Evolutionary conservation across 2,888 invertebrate species (phyloP).

Genomic region (Marronus borbonicus): DNA sequence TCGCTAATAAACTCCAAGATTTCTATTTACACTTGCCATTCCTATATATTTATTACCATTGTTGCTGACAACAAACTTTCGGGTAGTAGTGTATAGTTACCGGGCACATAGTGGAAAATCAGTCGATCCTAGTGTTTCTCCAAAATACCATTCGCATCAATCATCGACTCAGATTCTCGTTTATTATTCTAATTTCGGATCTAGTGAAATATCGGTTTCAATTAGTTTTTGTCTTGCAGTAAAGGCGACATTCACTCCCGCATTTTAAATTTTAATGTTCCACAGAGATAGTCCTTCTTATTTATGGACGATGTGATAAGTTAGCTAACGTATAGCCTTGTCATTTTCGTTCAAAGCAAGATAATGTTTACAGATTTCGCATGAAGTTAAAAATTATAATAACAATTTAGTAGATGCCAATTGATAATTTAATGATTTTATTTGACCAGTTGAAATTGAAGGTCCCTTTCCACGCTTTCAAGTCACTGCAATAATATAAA

Average conservation of each 20-base stretch:
- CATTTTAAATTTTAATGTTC: constrained; percentile 35
- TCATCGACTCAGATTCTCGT: constrained; percentile 60
- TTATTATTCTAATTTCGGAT: constrained; percentile 63
- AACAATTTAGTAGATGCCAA: background rate
- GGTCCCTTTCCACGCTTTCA: no score
- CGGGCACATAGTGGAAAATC: background rate
- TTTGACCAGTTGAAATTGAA: no score
- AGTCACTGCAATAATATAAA: no score
- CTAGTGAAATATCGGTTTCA: constrained; percentile 64
- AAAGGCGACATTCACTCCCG: constrained; percentile 15
- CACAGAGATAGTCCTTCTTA: background rate
- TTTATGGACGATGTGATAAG: constrained; percentile 4
- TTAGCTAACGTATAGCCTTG: background rate
- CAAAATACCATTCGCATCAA: constrained; percentile 52
- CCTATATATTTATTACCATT: no score
- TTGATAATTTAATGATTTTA: no score
- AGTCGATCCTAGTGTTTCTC: constrained; percentile 50
- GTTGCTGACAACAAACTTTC: background rate
- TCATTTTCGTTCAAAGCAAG: background rate
- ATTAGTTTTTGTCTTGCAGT: constrained; percentile 62
- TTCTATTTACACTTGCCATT: no score
- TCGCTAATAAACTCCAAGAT: no score
- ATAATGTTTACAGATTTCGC: background rate
- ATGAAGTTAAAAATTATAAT: background rate
- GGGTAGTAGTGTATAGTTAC: background rate